Conservation (phyloP, 2,888 invertebrate species). For the Ommatoiulus sabulosus region DNA sequence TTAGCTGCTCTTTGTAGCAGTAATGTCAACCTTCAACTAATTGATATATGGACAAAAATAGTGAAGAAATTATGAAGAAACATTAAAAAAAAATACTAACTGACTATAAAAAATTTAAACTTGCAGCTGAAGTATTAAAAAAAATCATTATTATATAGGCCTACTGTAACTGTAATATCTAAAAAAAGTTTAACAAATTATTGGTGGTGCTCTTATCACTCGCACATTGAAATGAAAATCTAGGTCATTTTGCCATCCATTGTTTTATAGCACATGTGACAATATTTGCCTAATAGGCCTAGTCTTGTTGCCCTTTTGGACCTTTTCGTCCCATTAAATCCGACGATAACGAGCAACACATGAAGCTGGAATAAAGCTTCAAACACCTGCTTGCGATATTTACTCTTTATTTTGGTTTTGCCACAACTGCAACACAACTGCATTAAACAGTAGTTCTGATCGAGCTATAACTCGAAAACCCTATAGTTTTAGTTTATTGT, state of each 20-base stretch:
- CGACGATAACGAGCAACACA: not conserved
- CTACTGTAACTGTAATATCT: not conserved
- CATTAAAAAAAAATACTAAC: too few relatives aligned
- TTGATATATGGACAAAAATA: too few relatives aligned
- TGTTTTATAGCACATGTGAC: conserved; percentile 26
- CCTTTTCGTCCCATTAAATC: not conserved
- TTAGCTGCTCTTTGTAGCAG: too few relatives aligned
- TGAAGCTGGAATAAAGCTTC: not conserved
- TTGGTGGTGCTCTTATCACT: not conserved
- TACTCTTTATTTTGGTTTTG: not conserved
- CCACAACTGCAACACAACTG: not conserved
- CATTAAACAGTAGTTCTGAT: too few relatives aligned
- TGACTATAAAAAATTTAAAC: too few relatives aligned
- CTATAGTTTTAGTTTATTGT: not conserved
- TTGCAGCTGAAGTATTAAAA: too few relatives aligned
- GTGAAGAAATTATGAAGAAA: too few relatives aligned
- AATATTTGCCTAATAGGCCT: conserved; percentile 42
- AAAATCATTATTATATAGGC: too few relatives aligned
- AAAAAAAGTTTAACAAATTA: not conserved
- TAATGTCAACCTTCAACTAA: too few relatives aligned
- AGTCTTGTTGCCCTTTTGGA: not conserved
- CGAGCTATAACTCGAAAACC: not conserved
- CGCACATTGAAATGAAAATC: conserved; percentile 17
- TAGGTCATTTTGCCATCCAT: conserved; percentile 40
- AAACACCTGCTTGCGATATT: not conserved